Conservation (phyloP, 2,113 vertebrate species). For the Myiagra hebetior region DNA sequence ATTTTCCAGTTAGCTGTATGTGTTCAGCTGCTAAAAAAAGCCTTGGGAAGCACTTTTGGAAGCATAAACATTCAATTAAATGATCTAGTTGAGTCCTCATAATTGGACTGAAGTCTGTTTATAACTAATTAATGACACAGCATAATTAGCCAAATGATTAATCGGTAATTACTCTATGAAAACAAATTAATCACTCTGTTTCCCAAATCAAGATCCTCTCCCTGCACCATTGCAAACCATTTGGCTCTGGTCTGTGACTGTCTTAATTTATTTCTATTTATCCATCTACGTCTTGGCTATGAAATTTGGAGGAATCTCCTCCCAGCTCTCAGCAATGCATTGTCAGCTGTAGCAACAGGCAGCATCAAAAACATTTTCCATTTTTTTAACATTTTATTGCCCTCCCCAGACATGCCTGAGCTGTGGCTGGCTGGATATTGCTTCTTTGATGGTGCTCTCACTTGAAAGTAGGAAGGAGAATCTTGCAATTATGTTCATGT, state of each 20-base stretch:
- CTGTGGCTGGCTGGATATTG: neutral
- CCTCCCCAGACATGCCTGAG: neutral
- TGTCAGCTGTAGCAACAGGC: neutral
- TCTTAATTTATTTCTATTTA: slow-evolving; percentile 12
- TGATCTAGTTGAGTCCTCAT: neutral
- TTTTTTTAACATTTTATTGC: neutral
- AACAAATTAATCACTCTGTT: slow-evolving; percentile 38
- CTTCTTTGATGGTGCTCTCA: neutral
- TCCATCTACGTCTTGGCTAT: neutral
- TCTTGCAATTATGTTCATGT: neutral
- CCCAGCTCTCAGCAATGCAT: neutral
- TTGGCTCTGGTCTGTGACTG: neutral
- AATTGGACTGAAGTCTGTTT: slow-evolving; percentile 34
- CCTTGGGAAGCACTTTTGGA: neutral
- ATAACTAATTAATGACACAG: slow-evolving; percentile 19
- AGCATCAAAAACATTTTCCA: neutral
- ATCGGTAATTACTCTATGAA: slow-evolving; percentile 27
- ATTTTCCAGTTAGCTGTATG: neutral
- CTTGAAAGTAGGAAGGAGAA: neutral
- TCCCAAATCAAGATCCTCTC: neutral
- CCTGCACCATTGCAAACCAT: neutral
- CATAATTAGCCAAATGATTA: slow-evolving; percentile 41
- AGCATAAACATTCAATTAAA: slow-evolving; percentile 31
- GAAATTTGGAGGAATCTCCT: neutral
- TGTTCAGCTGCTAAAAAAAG: neutral